These are phyloP conservation scores for Rissa tridactyla DNA, from an alignment of 2,113 vertebrate genomes.

Conservation along the genomic window DNA sequence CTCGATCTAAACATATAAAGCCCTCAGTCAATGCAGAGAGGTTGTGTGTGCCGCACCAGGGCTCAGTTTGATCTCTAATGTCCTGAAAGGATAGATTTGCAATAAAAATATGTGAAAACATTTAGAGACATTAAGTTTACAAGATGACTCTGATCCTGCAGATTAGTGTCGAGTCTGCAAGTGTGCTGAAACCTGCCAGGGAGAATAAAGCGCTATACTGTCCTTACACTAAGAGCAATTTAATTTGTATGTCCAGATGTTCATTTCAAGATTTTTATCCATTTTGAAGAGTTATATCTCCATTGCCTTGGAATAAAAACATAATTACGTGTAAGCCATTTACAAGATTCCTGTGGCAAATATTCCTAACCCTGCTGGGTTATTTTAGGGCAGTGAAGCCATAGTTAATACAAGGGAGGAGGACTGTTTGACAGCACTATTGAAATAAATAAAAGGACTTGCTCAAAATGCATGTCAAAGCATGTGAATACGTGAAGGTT, in stretches of 20 bases:
- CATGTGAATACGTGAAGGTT: conserved; percentile 42
- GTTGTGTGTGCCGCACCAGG: not conserved
- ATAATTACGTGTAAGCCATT: conserved; percentile 61
- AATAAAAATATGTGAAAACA: conserved; percentile 65
- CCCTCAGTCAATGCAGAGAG: conserved; percentile 8
- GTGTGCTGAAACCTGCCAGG: conserved; percentile 41
- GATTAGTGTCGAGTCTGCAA: conserved; percentile 55
- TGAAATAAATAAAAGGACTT: conserved; percentile 56
- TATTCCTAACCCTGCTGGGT: conserved; percentile 47
- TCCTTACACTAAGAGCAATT: conserved; percentile 53
- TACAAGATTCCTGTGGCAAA: conserved; percentile 62
- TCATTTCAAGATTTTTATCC: conserved; percentile 61
- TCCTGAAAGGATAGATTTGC: conserved; percentile 59
- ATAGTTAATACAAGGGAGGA: conserved; percentile 3
- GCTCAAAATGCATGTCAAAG: conserved; percentile 48
- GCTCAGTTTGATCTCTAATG: conserved; percentile 39
- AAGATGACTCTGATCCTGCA: conserved; percentile 55
- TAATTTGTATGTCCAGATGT: conserved; percentile 63
- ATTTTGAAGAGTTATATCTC: conserved; percentile 56
- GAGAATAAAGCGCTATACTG: conserved; percentile 35
- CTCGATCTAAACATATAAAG: not conserved
- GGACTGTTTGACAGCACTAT: not conserved
- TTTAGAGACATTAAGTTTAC: conserved; percentile 65
- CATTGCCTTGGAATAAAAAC: conserved; percentile 42
- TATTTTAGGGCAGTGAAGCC: conserved; percentile 47